These are phyloP conservation scores for Ormyrus rosae DNA, from an alignment of 2,888 invertebrate species.

Conservation along the genomic window DNA sequence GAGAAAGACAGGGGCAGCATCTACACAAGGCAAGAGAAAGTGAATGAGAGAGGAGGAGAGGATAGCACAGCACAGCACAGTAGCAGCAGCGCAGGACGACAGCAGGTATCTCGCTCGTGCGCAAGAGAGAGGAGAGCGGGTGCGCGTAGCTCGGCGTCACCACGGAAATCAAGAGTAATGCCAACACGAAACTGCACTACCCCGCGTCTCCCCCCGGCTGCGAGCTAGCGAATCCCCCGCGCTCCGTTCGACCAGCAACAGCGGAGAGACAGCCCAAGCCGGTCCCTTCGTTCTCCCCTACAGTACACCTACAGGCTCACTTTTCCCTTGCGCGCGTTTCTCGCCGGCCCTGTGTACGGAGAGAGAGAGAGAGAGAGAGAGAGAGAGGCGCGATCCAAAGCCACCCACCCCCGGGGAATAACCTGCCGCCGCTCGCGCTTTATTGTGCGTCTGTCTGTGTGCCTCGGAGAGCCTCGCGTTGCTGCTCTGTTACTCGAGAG, in stretches of 20 bases:
- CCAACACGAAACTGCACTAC: slow-evolving; percentile 82
- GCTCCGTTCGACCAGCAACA: slow-evolving; percentile 20
- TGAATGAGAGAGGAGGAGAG: slow-evolving; percentile 26
- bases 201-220: slow-evolving; percentile 63
- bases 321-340: too few species aligned
- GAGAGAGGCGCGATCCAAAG: slow-evolving; percentile 26
- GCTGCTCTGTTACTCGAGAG: background rate
- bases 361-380: slow-evolving; percentile 44
- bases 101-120: too few species aligned
- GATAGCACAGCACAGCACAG: too few species aligned
- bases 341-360: background rate
- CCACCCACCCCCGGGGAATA: slow-evolving; percentile 42
- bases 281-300: too few species aligned
- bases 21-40: slow-evolving; percentile 26
- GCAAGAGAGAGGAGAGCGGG: slow-evolving; percentile 57
- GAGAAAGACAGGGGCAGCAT: slow-evolving; percentile 34
- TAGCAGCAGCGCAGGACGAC: too few species aligned
- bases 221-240: slow-evolving; percentile 25
- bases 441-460: slow-evolving; percentile 1
- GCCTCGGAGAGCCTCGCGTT: background rate
- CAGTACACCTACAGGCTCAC: background rate
- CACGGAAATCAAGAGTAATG: slow-evolving; percentile 82
- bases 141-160: slow-evolving; percentile 73
- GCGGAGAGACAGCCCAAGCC: slow-evolving; percentile 5
- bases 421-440: slow-evolving; percentile 31